Percentiles rank a stretch among this genome's conserved stretches.
phyloP scores from a whole-genome alignment of 2,113 vertebrate genomes.

The Poecilia latipinna region DNA sequence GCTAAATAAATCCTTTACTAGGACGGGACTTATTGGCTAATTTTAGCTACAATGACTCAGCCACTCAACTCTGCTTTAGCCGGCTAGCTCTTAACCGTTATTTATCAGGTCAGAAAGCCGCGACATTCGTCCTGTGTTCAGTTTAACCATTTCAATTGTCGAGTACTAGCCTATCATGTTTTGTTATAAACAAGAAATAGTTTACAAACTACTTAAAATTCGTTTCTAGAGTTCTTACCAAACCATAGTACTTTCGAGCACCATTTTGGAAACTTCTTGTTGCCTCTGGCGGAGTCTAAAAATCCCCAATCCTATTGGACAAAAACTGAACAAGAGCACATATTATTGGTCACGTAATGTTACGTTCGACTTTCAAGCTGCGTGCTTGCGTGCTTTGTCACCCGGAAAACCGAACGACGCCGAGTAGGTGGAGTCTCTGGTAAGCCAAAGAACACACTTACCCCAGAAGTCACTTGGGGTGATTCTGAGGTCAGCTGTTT shows the following conservation, averaged over 20 bases:
- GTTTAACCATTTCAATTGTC: accelerated
- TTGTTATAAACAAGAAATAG: not conserved
- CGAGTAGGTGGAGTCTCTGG: not conserved
- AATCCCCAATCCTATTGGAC: constrained; percentile 66
- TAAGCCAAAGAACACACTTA: no score
- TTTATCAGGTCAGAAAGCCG: not conserved
- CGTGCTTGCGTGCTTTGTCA: no score
- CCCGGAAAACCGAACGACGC: not conserved
- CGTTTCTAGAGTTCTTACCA: constrained; percentile 83
- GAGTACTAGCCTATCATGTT: accelerated
- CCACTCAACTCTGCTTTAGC: constrained; percentile 45
- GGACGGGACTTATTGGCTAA: constrained; percentile 2
- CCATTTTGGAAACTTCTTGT: constrained; percentile 88
- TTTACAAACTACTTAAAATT: constrained; percentile 5
- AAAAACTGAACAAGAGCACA: constrained; percentile 30
- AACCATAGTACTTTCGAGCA: constrained; percentile 96
- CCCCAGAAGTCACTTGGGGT: no score
- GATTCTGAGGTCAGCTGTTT: no score
- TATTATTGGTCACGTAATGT: constrained; percentile 48
- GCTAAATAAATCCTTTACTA: not conserved
- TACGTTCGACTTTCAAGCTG: no score
- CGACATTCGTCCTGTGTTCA: not conserved
- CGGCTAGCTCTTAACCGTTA: constrained; percentile 2
- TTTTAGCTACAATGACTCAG: constrained; percentile 74
- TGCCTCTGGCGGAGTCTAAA: constrained; percentile 37